These are phyloP conservation scores for Epinotia nisella DNA, from an alignment of 2,888 invertebrate species.

Conservation along the genomic window DNA sequence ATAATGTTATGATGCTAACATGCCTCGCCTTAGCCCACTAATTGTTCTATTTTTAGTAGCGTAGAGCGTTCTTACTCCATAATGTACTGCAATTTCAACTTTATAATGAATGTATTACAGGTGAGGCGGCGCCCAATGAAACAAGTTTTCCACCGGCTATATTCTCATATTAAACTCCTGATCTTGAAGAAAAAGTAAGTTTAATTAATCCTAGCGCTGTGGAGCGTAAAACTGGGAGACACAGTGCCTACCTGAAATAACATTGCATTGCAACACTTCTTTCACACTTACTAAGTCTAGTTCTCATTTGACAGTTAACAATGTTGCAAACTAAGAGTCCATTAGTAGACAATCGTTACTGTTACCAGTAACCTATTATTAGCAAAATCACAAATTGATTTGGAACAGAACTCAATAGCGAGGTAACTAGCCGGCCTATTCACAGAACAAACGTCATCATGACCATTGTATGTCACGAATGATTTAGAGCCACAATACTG, in stretches of 20 bases:
- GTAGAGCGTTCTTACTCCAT: not conserved
- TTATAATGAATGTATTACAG: no score
- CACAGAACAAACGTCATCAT: constrained; percentile 64
- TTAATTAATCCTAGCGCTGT: no score
- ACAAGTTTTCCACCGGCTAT: no score
- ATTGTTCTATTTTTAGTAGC: not conserved
- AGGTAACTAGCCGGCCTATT: constrained; percentile 57
- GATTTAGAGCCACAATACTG: constrained; percentile 67
- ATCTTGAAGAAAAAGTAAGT: no score
- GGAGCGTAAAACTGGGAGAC: no score
- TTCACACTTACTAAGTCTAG: not conserved
- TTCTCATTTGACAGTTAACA: constrained; percentile 3
- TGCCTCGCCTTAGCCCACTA: not conserved
- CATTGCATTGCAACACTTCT: no score
- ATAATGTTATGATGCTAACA: no score
- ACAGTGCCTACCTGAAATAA: no score
- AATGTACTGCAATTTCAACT: no score
- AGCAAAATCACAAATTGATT: constrained; percentile 59
- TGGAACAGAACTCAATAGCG: constrained; percentile 58
- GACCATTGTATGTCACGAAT: constrained; percentile 64
- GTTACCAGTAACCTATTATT: constrained; percentile 50
- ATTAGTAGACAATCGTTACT: constrained; percentile 42
- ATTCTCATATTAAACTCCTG: no score
- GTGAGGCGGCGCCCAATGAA: no score
- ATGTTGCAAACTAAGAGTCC: constrained; percentile 35